Evolutionary conservation across 1,140 invertebrate species (phyloP).

Genomic region (Tetraneura akinire): DNA sequence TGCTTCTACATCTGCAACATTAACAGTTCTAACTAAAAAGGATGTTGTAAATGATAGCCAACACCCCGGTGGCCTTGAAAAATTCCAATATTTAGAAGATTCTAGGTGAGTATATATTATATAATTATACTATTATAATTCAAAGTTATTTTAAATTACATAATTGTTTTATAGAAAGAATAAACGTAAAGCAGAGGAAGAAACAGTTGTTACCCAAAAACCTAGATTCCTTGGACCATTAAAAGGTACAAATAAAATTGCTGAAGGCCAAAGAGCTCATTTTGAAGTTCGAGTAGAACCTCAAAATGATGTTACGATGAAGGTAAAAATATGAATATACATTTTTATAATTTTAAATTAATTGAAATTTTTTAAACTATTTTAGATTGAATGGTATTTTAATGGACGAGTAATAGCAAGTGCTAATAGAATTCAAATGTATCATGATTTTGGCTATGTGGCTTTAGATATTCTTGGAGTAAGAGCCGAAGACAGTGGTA

Average conservation of each 20-base stretch:
- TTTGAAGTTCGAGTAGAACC: constrained; percentile 95
- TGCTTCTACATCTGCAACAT: constrained; percentile 82
- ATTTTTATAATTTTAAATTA: neutral
- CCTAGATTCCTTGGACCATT: constrained; percentile 83
- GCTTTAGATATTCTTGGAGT: constrained; percentile 90
- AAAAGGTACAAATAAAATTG: constrained; percentile 88
- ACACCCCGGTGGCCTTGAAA: constrained; percentile 82
- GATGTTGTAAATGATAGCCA: constrained; percentile 82
- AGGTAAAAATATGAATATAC: constrained; percentile 57
- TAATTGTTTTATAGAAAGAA: constrained; percentile 58
- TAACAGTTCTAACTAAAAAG: constrained; percentile 82
- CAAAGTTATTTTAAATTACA: neutral
- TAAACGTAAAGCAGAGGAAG: constrained; percentile 66
- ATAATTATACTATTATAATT: neutral
- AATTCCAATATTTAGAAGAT: constrained; percentile 87
- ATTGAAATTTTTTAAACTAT: neutral
- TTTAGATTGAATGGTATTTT: constrained; percentile 82
- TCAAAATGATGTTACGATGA: constrained; percentile 84
- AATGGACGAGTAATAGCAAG: constrained; percentile 82
- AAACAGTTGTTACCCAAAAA: constrained; percentile 72
- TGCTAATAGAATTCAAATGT: constrained; percentile 85
- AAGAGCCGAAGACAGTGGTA: constrained; percentile 79
- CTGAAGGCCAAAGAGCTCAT: constrained; percentile 94
- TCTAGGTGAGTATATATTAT: constrained; percentile 61
- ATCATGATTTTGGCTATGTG: constrained; percentile 94